Percentiles rank a stretch among this genome's conserved stretches.
These are phyloP conservation scores for Stenodera caucasica DNA, from an alignment of 2,888 invertebrate species.

Conservation along the genomic window DNA sequence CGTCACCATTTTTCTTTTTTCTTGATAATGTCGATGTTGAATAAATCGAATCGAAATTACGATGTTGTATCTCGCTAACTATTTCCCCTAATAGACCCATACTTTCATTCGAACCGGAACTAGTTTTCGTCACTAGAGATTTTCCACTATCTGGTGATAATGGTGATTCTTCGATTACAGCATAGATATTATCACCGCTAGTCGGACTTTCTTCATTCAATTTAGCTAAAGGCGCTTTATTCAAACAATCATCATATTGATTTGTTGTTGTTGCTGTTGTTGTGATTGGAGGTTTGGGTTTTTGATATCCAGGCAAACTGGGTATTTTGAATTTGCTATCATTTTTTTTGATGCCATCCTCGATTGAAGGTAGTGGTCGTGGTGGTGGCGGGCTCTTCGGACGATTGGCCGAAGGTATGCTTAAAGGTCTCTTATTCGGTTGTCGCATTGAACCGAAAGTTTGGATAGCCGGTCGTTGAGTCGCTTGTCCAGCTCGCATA, in stretches of 20 bases:
- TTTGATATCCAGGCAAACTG: conserved; percentile 62
- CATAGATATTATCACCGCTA: conserved; percentile 77
- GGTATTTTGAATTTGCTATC: conserved; percentile 55
- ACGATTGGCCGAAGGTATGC: conserved; percentile 67
- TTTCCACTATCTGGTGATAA: conserved; percentile 49
- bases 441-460: conserved; percentile 85
- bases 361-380: conserved; percentile 59
- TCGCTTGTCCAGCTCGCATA: conserved; percentile 65
- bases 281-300: conserved; percentile 51
- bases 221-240: conserved; percentile 65
- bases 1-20: conserved; percentile 60
- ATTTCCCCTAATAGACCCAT: conserved; percentile 84
- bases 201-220: conserved; percentile 64
- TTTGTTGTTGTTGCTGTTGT: conserved; percentile 36
- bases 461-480: conserved; percentile 63
- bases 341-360: conserved; percentile 33
- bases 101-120: conserved; percentile 65
- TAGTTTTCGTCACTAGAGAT: conserved; percentile 49
- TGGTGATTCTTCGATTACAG: conserved; percentile 81
- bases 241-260: conserved; percentile 80
- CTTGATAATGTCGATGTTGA: conserved; percentile 73
- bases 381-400: conserved; percentile 80
- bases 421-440: conserved; percentile 71
- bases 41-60: conserved; percentile 86
- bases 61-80: conserved; percentile 82